A percentile compares a stretch with the other conserved stretches of the same genome.
Evolutionary conservation across 2,113 vertebrate species (phyloP).

Genomic region (Pedetes capensis): DNA sequence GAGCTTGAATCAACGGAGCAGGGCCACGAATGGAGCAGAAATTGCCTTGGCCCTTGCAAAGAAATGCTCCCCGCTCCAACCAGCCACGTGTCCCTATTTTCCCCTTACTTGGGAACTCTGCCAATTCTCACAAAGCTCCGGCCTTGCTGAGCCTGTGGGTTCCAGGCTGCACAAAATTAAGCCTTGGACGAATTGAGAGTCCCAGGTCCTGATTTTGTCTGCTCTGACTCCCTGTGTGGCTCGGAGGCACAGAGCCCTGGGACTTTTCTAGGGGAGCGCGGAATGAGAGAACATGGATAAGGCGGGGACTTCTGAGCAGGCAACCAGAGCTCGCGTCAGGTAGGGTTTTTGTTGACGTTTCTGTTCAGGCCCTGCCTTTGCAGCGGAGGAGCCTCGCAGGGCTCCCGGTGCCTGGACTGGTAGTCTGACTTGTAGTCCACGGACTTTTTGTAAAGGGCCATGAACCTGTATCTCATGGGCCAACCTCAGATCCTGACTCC

Average conservation of each 20-base stretch:
- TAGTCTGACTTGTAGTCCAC: background rate
- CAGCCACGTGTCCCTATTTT: background rate
- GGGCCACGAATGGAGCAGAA: background rate
- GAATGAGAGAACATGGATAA: background rate
- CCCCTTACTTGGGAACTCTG: background rate
- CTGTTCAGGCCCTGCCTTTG: background rate
- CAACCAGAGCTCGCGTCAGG: background rate
- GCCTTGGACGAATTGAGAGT: background rate
- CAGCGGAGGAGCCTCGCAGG: background rate
- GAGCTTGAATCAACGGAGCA: background rate
- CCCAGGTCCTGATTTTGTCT: background rate
- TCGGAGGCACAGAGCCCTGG: background rate
- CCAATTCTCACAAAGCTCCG: no score
- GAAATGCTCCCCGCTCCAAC: background rate
- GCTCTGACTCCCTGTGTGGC: background rate
- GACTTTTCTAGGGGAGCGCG: background rate
- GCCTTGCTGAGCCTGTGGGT: background rate
- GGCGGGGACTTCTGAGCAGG: background rate
- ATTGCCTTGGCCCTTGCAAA: background rate
- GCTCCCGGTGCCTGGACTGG: background rate
- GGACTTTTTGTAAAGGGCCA: background rate
- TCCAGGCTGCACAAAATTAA: background rate
- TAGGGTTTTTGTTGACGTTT: background rate
- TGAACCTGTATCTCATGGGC: background rate
- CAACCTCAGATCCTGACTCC: background rate